Base-by-base conservation (phyloP, 2,113 vertebrate species). In the Etia nguti region DNA sequence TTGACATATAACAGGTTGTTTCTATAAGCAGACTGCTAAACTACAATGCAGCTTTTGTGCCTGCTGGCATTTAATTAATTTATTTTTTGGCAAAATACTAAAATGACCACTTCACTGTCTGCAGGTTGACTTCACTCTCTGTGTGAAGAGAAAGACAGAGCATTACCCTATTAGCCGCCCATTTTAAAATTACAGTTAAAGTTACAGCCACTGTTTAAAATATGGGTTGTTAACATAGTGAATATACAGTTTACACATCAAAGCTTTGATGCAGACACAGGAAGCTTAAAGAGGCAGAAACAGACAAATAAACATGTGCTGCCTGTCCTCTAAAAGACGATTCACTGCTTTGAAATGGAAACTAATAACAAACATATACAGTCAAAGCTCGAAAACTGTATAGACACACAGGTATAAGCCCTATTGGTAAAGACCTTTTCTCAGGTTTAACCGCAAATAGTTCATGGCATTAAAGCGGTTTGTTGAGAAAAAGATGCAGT, bases 241-340 rank as follows among this genome's bases (percentile, higher is more conserved):
- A 75, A 75, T 75, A 75, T 48, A 20, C 41, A 52, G 46, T 52
- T 77, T 77, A 52, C 73, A 77, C 48, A n/a, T 77, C 46, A 52
- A 31, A 34, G 46, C 59, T 77, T 43, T 93, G 84, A 92, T 82
- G 68, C 41, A 80, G 81, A 90, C 88, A 86, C 26, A 56, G 52
- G 36, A 65, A 55, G 41, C 41, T 77, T 41, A 70, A 2, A 50
- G 26, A 81, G 29, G 82, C 29, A 54, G 43, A 22, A 82, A 75
- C 13, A 57, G 57, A 82, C 26, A 52, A 22, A 84, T 55, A 7
- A 31, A 48, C 22, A 54, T 36, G 83, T 36, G 7, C 20, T 20
- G 20, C 60, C 34, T 84, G 48, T 83, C 50, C 10, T 81, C 26
- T 15, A 59, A 68, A 31, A 50, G 26, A 87, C 18, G 26, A 24